phyloP scores from a whole-genome alignment of 1,140 invertebrate genomes.

The Copidosoma floridanum region DNA sequence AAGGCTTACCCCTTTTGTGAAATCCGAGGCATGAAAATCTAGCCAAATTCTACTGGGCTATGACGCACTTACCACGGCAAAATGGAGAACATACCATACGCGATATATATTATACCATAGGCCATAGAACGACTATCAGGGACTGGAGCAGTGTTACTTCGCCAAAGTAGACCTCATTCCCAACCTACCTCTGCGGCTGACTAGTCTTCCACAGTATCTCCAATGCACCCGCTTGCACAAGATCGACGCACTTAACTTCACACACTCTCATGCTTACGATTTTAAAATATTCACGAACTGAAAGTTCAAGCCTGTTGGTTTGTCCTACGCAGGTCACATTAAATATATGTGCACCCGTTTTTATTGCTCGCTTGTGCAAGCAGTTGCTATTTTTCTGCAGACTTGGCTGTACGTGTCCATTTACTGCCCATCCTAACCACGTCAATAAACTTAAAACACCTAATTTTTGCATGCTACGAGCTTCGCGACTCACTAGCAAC shows the following conservation, averaged over 20 bases:
- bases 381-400: background rate
- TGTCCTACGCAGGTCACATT: too few relatives aligned
- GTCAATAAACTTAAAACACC: background rate
- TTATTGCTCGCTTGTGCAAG: background rate
- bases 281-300: too few relatives aligned
- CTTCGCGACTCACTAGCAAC: background rate
- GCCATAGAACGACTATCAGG: background rate
- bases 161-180: background rate
- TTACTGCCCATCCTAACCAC: background rate
- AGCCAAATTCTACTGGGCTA: slow-evolving; percentile 13
- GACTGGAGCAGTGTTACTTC: too few relatives aligned
- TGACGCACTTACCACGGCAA: slow-evolving; percentile 1
- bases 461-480: background rate
- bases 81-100: slow-evolving; percentile 17
- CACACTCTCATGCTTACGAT: background rate
- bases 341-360: too few relatives aligned
- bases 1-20: background rate
- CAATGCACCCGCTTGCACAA: background rate
- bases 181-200: background rate
- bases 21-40: background rate
- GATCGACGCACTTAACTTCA: background rate
- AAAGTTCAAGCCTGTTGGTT: too few relatives aligned
- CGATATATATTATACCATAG: background rate
- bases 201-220: background rate
- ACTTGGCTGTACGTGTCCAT: background rate